Conservation (phyloP, 2,888 invertebrate species). For the Abrostola tripartita region DNA sequence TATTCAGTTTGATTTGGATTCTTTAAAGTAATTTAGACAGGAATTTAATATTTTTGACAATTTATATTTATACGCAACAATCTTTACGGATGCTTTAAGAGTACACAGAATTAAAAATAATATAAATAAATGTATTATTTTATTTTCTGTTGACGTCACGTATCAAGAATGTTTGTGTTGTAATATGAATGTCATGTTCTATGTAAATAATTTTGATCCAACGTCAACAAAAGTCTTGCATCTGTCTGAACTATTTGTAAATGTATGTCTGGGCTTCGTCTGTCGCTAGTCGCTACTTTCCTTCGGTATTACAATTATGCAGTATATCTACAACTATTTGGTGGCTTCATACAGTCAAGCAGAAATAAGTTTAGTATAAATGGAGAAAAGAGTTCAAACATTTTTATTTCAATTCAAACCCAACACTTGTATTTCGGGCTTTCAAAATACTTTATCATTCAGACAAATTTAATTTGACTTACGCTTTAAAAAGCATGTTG, state of each 20-base stretch:
- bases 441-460: no score
- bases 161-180: neutral
- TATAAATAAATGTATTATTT: neutral
- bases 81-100: neutral
- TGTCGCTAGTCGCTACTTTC: conserved; percentile 12
- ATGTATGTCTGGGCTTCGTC: conserved; percentile 34
- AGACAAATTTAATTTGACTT: no score
- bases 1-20: neutral
- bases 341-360: neutral
- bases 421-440: no score
- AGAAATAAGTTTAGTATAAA: no score
- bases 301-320: conserved; percentile 16
- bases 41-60: neutral
- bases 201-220: conserved; percentile 42
- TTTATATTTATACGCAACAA: neutral
- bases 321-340: conserved; percentile 1
- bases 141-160: neutral
- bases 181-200: neutral
- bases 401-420: no score
- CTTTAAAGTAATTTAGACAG: neutral
- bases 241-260: conserved; percentile 35
- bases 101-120: neutral
- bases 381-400: no score
- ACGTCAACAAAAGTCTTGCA: conserved; percentile 48
- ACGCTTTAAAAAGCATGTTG: no score